A percentile compares a stretch with the other conserved stretches of the same genome.
Conservation (phyloP, 1,140 invertebrate species). For the Meloidogyne chitwoodi region DNA sequence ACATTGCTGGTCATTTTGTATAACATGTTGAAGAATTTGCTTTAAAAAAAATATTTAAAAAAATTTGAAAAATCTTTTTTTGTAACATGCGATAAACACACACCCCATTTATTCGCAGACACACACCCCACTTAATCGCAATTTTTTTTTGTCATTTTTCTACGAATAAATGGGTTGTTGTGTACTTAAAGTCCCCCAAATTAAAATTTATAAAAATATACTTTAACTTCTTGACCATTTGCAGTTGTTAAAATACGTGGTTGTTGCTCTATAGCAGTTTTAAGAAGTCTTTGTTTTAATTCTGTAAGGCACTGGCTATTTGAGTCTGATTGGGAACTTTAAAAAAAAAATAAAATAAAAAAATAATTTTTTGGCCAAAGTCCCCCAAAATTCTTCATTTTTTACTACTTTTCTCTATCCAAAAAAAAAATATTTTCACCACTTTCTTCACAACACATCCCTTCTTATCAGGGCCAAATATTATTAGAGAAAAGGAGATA, state of each 20-base stretch:
- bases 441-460: too few relatives aligned
- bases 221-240: slow-evolving; percentile 41
- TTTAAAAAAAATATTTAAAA: too few relatives aligned
- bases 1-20: slow-evolving; percentile 29
- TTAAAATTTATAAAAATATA: too few relatives aligned
- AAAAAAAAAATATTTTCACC: too few relatives aligned
- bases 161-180: too few relatives aligned
- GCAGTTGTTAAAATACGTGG: slow-evolving; percentile 32
- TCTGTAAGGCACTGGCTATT: slow-evolving; percentile 42
- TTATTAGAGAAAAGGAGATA: background rate
- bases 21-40: slow-evolving; percentile 21
- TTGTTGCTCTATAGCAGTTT: slow-evolving; percentile 39
- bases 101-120: too few relatives aligned
- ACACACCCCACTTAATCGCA: too few relatives aligned
- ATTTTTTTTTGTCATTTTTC: too few relatives aligned
- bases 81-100: too few relatives aligned
- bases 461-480: background rate
- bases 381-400: background rate
- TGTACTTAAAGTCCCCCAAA: too few relatives aligned
- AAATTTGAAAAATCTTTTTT: too few relatives aligned
- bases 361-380: background rate
- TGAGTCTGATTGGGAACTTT: slow-evolving; percentile 32
- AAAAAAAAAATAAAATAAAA: background rate
- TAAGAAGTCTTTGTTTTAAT: slow-evolving; percentile 40
- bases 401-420: background rate